Evolutionary conservation across 1,140 invertebrate genomes (phyloP).

Genomic region (Nixonia krombeini): DNA sequence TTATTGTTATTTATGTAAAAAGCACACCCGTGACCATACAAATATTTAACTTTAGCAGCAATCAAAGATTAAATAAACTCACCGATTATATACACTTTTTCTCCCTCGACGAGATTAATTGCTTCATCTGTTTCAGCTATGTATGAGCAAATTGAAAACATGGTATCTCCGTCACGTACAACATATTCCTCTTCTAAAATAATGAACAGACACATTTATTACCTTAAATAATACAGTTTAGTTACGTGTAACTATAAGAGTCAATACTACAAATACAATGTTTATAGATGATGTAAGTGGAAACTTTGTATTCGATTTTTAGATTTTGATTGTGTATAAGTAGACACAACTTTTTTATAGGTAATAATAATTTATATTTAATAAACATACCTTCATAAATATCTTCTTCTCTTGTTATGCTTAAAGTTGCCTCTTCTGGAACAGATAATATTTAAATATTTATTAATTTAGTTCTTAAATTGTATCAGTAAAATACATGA

Average conservation of each 20-base stretch:
- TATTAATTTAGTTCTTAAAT: not conserved
- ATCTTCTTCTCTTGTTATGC: constrained; percentile 74
- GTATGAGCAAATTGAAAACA: constrained; percentile 88
- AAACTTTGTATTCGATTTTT: no score
- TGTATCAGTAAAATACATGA: constrained; percentile 23
- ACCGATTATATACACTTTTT: constrained; percentile 89
- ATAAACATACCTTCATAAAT: constrained; percentile 64
- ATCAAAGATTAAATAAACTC: constrained; percentile 42
- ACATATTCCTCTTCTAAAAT: constrained; percentile 57
- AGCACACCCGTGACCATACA: not conserved
- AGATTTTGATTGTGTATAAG: no score
- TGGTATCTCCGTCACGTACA: constrained; percentile 81
- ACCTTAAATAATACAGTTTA: no score
- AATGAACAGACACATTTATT: no score
- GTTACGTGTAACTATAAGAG: no score
- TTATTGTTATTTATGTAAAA: constrained; percentile 5
- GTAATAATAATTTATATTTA: constrained; percentile 3
- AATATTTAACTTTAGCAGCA: constrained; percentile 9
- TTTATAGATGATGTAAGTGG: no score
- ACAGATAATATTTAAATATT: constrained; percentile 33
- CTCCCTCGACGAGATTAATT: constrained; percentile 90
- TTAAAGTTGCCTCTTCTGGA: constrained; percentile 74
- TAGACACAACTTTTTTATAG: no score
- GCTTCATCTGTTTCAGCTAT: constrained; percentile 90
- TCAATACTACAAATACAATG: no score